Conservation (phyloP, 2,888 invertebrate species). For the Callimorpha dominula region DNA sequence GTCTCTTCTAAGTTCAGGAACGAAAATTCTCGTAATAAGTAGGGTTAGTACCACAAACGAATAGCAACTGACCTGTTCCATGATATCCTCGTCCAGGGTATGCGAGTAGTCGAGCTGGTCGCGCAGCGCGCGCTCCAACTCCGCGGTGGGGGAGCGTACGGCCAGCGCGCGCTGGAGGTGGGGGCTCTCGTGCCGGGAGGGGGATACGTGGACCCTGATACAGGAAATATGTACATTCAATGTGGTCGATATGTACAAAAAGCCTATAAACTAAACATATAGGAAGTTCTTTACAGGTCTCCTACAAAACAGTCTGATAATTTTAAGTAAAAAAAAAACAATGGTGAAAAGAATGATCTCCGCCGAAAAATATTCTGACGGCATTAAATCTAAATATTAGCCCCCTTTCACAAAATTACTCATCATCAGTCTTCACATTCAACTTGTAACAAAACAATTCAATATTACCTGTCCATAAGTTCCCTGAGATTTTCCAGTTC, state of each 20-base stretch:
- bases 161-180: constrained; percentile 55
- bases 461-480: constrained; percentile 74
- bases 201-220: constrained; percentile 14
- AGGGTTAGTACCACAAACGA: too few species aligned
- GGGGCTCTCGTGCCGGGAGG: not conserved
- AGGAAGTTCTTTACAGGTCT: too few species aligned
- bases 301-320: too few species aligned
- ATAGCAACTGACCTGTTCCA: constrained; percentile 70
- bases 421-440: too few species aligned
- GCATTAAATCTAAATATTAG: not conserved
- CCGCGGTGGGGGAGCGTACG: constrained; percentile 77
- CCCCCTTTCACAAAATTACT: not conserved
- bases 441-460: not conserved
- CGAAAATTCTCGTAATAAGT: not conserved
- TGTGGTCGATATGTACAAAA: too few species aligned
- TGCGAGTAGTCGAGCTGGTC: constrained; percentile 80
- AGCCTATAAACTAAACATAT: too few species aligned
- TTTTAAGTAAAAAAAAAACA: too few species aligned
- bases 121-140: constrained; percentile 76
- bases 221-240: too few species aligned
- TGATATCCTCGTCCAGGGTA: constrained; percentile 76
- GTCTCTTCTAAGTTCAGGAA: too few species aligned
- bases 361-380: too few species aligned
- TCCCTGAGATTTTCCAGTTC: constrained; percentile 81
- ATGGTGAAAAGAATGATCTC: too few species aligned